Percentiles rank a stretch among this genome's conserved stretches.
phyloP scores from a whole-genome alignment of 2,797 vertebrate genomes.

The Stomatorhinus walkeri region DNA sequence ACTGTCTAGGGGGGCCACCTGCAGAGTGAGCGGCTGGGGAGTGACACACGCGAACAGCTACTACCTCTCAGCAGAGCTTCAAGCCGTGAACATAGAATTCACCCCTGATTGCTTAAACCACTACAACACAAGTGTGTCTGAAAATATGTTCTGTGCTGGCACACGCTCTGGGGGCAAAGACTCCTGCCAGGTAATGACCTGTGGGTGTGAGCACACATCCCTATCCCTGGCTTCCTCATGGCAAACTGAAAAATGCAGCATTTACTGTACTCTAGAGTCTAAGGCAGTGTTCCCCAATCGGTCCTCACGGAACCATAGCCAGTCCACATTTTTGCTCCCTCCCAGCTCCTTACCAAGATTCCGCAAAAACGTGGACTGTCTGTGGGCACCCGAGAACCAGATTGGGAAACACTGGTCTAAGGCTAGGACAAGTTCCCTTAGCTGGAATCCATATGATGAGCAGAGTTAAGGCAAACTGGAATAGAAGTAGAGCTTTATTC shows the following conservation, averaged over 20 bases:
- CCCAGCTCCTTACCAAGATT: neutral
- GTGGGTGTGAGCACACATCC: neutral
- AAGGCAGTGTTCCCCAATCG: neutral
- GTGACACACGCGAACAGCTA: slow-evolving; percentile 51
- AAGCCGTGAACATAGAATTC: slow-evolving; percentile 53
- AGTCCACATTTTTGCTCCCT: neutral
- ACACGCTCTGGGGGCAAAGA: slow-evolving; percentile 56
- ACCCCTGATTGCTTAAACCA: slow-evolving; percentile 53
- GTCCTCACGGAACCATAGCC: neutral
- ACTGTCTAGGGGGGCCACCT: slow-evolving; percentile 29
- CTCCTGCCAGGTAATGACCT: slow-evolving; percentile 57
- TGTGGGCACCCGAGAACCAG: neutral
- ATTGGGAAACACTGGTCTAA: neutral
- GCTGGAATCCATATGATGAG: neutral
- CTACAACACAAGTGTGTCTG: slow-evolving; percentile 59
- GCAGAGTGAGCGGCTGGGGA: slow-evolving; percentile 67
- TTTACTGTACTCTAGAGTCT: neutral
- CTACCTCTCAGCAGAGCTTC: slow-evolving; percentile 52
- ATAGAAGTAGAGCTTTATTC: neutral
- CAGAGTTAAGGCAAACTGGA: neutral
- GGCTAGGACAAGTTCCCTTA: neutral
- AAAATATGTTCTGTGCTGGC: slow-evolving; percentile 67
- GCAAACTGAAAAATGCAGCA: neutral
- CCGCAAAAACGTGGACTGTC: neutral
- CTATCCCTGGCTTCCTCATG: neutral